phyloP scores from a whole-genome alignment of 2,113 vertebrate genomes.

The Sorex araneus region DNA sequence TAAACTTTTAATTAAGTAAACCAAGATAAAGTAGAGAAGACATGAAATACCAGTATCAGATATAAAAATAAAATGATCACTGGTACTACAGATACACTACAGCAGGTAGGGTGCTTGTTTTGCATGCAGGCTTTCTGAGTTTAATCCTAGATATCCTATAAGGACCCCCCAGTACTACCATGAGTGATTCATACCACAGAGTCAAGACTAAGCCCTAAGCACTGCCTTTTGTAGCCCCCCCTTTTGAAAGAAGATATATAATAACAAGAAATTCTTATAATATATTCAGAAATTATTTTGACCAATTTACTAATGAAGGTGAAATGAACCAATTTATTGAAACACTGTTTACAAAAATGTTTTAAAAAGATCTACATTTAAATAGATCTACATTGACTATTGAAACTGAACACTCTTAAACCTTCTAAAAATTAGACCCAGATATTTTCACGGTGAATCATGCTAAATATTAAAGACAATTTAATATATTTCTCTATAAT shows the following conservation, averaged over 20 bases:
- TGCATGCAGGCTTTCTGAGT: no score
- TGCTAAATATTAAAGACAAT: conserved; percentile 4
- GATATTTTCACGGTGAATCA: conserved; percentile 37
- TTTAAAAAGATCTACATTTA: not conserved
- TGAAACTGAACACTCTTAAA: not conserved
- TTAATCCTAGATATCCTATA: no score
- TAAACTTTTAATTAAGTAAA: not conserved
- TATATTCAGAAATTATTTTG: not conserved
- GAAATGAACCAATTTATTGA: not conserved
- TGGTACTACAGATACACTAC: not conserved
- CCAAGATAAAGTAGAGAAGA: not conserved
- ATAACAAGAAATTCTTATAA: no score
- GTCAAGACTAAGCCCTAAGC: no score
- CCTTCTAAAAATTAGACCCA: not conserved
- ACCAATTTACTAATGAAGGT: not conserved
- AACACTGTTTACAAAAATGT: conserved; percentile 7
- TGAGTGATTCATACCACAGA: no score
- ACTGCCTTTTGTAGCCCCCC: no score
- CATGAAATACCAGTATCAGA: conserved; percentile 8
- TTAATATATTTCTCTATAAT: not conserved
- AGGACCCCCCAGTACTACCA: not conserved
- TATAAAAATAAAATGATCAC: not conserved
- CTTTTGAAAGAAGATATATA: no score
- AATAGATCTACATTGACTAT: not conserved
- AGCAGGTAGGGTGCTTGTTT: no score